A percentile compares a stretch with the other conserved stretches of the same genome.
phyloP scores from a whole-genome alignment of 2,797 vertebrate species.

The Danio tinwini region DNA sequence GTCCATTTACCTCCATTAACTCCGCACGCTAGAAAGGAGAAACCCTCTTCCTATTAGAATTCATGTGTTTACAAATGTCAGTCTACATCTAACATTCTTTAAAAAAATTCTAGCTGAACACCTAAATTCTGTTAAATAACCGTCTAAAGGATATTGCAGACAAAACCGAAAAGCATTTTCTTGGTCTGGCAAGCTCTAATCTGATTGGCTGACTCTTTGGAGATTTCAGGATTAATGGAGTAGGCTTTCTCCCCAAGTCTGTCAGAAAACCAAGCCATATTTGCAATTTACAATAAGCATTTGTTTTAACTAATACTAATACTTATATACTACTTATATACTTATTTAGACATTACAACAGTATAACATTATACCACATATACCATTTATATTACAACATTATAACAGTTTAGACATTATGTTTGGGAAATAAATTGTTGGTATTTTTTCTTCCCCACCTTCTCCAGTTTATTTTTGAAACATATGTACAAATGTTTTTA shows the following conservation, averaged over 20 bases:
- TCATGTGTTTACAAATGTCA: neutral
- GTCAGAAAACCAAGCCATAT: neutral
- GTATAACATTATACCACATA: too few species aligned
- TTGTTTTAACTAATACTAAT: too few species aligned
- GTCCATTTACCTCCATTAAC: neutral
- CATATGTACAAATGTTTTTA: too few species aligned
- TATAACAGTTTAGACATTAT: too few species aligned
- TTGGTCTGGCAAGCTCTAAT: neutral
- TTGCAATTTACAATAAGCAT: neutral
- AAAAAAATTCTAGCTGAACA: neutral
- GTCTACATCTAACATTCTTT: neutral
- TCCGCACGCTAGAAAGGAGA: neutral
- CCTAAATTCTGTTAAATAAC: neutral
- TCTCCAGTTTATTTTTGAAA: too few species aligned
- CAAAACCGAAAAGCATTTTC: neutral
- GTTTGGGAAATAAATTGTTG: too few species aligned
- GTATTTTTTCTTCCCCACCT: too few species aligned
- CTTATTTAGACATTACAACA: too few species aligned
- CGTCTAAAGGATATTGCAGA: neutral
- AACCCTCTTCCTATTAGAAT: neutral
- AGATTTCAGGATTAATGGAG: neutral
- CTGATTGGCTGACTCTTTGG: neutral
- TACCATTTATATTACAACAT: too few species aligned
- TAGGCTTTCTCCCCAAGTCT: neutral
- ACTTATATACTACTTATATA: too few species aligned